phyloP scores from a whole-genome alignment of 1,140 invertebrate species.

The Chlorops oryzae region DNA sequence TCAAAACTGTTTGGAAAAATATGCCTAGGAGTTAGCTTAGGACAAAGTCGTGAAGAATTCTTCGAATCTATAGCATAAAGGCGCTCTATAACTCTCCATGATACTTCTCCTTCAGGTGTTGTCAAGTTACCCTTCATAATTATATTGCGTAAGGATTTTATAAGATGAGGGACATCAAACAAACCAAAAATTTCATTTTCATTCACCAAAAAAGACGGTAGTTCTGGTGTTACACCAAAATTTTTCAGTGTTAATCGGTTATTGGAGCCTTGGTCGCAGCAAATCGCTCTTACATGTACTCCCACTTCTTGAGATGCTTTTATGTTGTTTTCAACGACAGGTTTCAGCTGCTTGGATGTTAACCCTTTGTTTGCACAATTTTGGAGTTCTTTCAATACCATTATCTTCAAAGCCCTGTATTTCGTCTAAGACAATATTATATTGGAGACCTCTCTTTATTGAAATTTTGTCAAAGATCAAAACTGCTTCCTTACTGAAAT shows the following conservation, averaged over 20 bases:
- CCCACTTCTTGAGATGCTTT: slow-evolving; percentile 6
- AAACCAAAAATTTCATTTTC: slow-evolving; percentile 7
- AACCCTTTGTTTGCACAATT: slow-evolving; percentile 2
- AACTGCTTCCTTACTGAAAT: not conserved
- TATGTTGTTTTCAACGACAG: slow-evolving; percentile 5
- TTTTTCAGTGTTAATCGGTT: slow-evolving; percentile 1
- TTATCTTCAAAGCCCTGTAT: not conserved
- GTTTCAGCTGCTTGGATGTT: not conserved
- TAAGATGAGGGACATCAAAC: slow-evolving; percentile 11
- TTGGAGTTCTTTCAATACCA: not conserved
- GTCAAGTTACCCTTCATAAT: slow-evolving; percentile 8
- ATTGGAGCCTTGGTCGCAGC: slow-evolving; percentile 6
- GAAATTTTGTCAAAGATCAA: not conserved
- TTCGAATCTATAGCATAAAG: slow-evolving; percentile 1
- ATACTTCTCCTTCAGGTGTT: slow-evolving; percentile 10
- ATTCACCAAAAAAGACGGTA: slow-evolving; percentile 6
- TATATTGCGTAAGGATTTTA: slow-evolving; percentile 9
- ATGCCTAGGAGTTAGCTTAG: slow-evolving; percentile 8
- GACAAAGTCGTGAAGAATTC: slow-evolving; percentile 6
- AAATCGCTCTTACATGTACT: slow-evolving; percentile 8
- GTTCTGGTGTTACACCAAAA: not conserved
- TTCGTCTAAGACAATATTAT: not conserved
- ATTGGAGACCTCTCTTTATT: not conserved
- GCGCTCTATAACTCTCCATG: slow-evolving; percentile 6
- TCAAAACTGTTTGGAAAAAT: slow-evolving; percentile 9